Base-by-base conservation (phyloP, 2,888 invertebrate species). In the Phragmatobia fuliginosa region DNA sequence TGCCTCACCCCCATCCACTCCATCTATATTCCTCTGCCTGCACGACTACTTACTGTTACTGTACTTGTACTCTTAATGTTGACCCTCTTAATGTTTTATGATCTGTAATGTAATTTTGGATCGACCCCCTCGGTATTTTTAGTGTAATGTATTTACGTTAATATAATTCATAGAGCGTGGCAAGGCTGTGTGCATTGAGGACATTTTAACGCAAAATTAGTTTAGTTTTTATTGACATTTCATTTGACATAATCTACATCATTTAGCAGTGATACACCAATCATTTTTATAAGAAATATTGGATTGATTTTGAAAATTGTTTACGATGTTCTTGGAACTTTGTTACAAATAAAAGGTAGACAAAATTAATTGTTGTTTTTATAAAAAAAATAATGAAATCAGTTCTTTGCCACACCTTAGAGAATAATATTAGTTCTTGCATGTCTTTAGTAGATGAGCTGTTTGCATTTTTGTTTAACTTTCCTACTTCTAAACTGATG, bases 171-270 rank as follows among this genome's bases (percentile, higher is more conserved):
- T 95, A 95, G 95, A 95, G 96, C 96, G 96, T 96, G 96, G 96
- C 96, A 96, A 96, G 96, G 96, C 96, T 96, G 96, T 96, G 96
- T 96, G 96, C 96, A 96, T 95, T 95, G 95, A 95, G 95, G 95
- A 95, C 95, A 95, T 95, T 94, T 91, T 91, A 93, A 94, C 90
- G 94, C 94, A 93, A 92, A 91, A 88, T 90, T 94, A 94, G 94
- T 86, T 92, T 94, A 94, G 95, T 89, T 92, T 80, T 85, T 92
- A 73, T 80, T 88, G 88, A 92, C 92, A 90, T 92, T 90, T 87
- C 92, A 93, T 93, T 88, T 85, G 86, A 93, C 91, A 90, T 92
- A 83, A 88, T 90, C 89, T 83, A 92, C 89, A 92, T 93, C 94
- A 94, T 93, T 89, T 94, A 94, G 92, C 87, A 88, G 88, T 85